Evolutionary conservation across 2,797 vertebrate species (phyloP).

Genomic region (Distichodus sexfasciatus): DNA sequence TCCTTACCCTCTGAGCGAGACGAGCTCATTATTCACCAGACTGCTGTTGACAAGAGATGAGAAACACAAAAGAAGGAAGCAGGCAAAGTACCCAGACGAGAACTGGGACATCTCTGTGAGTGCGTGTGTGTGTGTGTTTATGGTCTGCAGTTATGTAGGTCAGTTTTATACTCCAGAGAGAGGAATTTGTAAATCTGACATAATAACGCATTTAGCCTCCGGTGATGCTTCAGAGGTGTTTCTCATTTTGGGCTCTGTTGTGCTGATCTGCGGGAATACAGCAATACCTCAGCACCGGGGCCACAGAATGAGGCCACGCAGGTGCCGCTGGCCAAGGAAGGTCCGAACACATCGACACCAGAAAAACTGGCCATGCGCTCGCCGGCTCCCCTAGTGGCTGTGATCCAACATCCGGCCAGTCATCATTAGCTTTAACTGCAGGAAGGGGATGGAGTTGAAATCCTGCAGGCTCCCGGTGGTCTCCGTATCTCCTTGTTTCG

Average conservation of each 20-base stretch:
- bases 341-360: conserved; percentile 2
- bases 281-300: conserved; percentile 45
- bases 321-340: conserved; percentile 37
- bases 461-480: too few species aligned
- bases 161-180: conserved; percentile 58
- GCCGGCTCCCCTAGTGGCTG: background rate
- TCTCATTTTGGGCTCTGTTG: conserved; percentile 48
- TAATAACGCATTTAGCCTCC: conserved; percentile 76
- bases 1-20: conserved; percentile 68
- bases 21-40: conserved; percentile 55
- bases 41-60: conserved; percentile 18
- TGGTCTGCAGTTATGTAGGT: conserved; percentile 77
- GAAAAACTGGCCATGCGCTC: background rate
- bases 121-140: conserved; percentile 56
- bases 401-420: conserved; percentile 21
- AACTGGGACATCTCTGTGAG: conserved; percentile 64
- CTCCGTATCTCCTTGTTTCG: too few species aligned
- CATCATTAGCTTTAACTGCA: too few species aligned
- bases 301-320: conserved; percentile 51
- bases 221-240: conserved; percentile 67
- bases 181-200: conserved; percentile 84
- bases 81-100: conserved; percentile 41
- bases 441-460: too few species aligned
- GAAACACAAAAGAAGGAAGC: conserved; percentile 18
- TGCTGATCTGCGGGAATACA: conserved; percentile 51